Conservation (phyloP, 2,888 invertebrate species). For the Apodemia zela region DNA sequence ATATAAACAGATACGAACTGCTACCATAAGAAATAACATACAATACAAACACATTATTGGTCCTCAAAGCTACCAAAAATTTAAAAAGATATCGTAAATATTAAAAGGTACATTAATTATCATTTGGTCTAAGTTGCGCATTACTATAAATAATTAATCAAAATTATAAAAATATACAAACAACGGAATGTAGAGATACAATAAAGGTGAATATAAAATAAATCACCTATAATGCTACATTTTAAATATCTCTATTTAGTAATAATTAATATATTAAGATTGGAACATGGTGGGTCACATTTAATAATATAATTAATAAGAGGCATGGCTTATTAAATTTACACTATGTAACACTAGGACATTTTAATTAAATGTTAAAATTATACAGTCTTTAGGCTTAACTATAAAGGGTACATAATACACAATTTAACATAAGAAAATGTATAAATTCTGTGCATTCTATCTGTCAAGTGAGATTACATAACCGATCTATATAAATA, state of each 20-base stretch:
- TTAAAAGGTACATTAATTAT: slow-evolving; percentile 78
- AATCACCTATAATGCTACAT: slow-evolving; percentile 63
- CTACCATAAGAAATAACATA: slow-evolving; percentile 66
- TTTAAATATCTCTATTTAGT: slow-evolving; percentile 59
- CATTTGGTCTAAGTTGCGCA: slow-evolving; percentile 81
- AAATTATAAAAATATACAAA: slow-evolving; percentile 64
- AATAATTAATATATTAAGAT: slow-evolving; percentile 53
- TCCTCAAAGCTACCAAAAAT: slow-evolving; percentile 76
- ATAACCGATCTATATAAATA: slow-evolving; percentile 73
- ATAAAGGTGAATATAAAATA: slow-evolving; percentile 58
- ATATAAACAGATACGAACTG: slow-evolving; percentile 72
- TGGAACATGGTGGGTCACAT: slow-evolving; percentile 79
- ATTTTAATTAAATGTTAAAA: slow-evolving; percentile 59
- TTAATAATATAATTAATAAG: slow-evolving; percentile 51
- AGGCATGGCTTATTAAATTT: slow-evolving; percentile 70
- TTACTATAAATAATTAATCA: slow-evolving; percentile 57
- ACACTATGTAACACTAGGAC: slow-evolving; percentile 75
- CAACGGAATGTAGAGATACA: slow-evolving; percentile 78
- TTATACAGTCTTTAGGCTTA: slow-evolving; percentile 80
- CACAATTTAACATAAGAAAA: slow-evolving; percentile 60
- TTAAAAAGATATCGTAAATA: slow-evolving; percentile 63
- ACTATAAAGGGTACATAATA: slow-evolving; percentile 64
- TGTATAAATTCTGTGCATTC: slow-evolving; percentile 72
- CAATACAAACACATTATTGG: slow-evolving; percentile 73
- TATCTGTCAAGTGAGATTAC: slow-evolving; percentile 76